Base-by-base conservation (phyloP, 2,888 invertebrate species). In the Chironomus riparius region DNA sequence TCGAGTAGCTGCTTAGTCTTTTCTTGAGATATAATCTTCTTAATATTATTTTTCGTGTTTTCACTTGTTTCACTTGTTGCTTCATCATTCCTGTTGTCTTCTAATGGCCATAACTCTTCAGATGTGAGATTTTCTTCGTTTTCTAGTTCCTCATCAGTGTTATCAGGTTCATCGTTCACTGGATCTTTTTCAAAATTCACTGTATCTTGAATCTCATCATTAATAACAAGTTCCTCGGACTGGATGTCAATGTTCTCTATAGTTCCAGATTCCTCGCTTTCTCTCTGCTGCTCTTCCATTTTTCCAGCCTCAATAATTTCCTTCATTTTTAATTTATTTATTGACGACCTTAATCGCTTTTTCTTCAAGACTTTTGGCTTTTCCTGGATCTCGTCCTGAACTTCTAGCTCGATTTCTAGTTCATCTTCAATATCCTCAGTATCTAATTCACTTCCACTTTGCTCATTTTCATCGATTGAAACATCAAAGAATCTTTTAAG, bases 1-100 rank as follows among this genome's bases (percentile, higher is more conserved):
- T 87, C 86, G 78, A 84, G 83, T 80, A 86, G 83, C 77, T 84
- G 83, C 74, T 82, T 83, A 15, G 83, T 82, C 78, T 82, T 83
- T 79, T 86, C 85, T 77, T 81, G 80, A 77, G 82, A 80, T n/a
- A 82, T 81, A 22, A 83, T 80, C 74, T 81, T 80, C 77, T 81
- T 81, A 12, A 81, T 80, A 3, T 79, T 78, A 72, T 81, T 79
- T 71, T 74, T 38, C 6, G 79, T 68, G 77, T 79, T 80, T 47
- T 79, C 76, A 76, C 78, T 79, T 79, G 78, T 79, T 76, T 80
- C 79, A 77, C 80, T 80, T 47, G 80, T 77, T 68, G 74, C 70
- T n/a, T 70, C 75, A 28, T 68, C 18, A 61, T 62, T 69, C 38
- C 70, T 62, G 21, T 76, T 70, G 24, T 70, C 70, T 6, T 62